Conservation (phyloP, 2,888 invertebrate species). For the Plagodis pulveraria region DNA sequence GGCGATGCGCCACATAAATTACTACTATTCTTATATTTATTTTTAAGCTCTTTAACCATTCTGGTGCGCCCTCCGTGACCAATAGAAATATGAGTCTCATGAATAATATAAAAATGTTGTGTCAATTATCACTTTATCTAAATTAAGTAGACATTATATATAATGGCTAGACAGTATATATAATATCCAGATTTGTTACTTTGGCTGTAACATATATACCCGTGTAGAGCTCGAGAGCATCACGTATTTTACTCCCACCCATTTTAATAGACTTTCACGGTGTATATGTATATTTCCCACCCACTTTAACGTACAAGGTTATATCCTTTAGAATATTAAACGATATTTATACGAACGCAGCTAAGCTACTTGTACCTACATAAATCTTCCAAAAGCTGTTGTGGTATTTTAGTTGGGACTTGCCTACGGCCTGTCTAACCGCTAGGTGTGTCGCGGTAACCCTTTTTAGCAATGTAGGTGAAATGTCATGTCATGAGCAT, state of each 20-base stretch:
- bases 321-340: constrained; percentile 19
- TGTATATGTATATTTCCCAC: constrained; percentile 29
- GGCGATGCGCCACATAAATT: no score
- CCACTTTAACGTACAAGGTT: constrained; percentile 31
- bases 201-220: no score
- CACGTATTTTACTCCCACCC: constrained; percentile 28
- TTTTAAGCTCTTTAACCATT: no score
- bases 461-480: constrained; percentile 19
- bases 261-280: constrained; percentile 27
- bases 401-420: constrained; percentile 19
- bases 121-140: no score
- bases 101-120: no score
- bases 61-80: no score
- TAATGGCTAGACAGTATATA: no score
- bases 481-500: constrained; percentile 18
- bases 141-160: no score
- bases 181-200: no score
- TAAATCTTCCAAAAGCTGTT: constrained; percentile 19
- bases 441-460: constrained; percentile 22
- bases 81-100: no score
- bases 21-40: no score
- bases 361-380: constrained; percentile 11
- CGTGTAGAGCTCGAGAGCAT: constrained; percentile 18
- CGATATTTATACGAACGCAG: constrained; percentile 11
- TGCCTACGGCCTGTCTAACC: constrained; percentile 8